Percentiles rank a stretch among this genome's conserved stretches.
Conservation (phyloP, 2,797 vertebrate species). For the Gymnothorax reevesii region DNA sequence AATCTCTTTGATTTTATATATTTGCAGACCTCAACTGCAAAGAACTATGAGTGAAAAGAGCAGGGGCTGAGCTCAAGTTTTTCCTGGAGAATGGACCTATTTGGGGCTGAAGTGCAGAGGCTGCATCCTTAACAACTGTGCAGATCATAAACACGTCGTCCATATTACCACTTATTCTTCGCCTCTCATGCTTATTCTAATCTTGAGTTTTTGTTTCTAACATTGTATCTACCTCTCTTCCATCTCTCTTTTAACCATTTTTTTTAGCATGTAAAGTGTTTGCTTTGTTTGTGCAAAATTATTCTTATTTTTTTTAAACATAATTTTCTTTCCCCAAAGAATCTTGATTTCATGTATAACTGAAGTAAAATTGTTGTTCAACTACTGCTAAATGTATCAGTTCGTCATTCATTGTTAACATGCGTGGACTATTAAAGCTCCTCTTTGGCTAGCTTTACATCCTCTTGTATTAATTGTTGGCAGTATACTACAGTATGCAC, state of each 20-base stretch:
- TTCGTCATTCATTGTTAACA: neutral
- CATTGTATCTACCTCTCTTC: neutral
- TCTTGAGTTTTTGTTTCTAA: neutral
- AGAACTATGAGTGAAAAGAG: neutral
- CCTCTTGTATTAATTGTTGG: neutral
- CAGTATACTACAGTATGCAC: neutral
- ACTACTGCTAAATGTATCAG: neutral
- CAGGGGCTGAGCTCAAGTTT: neutral
- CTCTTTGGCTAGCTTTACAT: neutral
- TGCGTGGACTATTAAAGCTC: neutral
- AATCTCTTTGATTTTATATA: neutral
- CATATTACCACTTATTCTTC: neutral
- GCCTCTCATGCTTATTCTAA: neutral
- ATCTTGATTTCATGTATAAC: neutral
- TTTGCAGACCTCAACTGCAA: neutral
- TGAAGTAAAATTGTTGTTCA: neutral
- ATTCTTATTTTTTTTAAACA: constrained; percentile 34
- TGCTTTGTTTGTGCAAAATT: constrained; percentile 3
- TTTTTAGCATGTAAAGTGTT: constrained; percentile 3
- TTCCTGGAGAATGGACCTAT: neutral
- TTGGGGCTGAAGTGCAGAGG: neutral
- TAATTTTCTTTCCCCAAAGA: constrained; percentile 26
- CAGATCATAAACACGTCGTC: neutral
- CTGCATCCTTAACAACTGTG: neutral
- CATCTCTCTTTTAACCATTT: neutral